A percentile compares a stretch with the other conserved stretches of the same genome.
These are phyloP conservation scores for Paragorgia papillata DNA, from an alignment of 92 coral and sea anemone genomes.

Conservation along the genomic window DNA sequence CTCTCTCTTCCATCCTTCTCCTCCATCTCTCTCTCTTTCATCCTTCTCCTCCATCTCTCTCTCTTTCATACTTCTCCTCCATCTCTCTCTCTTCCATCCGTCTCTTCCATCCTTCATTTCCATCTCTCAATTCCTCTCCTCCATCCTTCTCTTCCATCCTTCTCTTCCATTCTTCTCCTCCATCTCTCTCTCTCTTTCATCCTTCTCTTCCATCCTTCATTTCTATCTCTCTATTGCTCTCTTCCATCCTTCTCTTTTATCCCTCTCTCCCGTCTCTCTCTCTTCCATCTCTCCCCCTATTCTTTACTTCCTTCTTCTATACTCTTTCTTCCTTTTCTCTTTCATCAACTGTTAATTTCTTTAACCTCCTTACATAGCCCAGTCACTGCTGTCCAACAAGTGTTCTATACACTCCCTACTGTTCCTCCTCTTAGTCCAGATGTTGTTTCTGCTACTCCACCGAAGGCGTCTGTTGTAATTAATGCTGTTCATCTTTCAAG, in stretches of 20 bases:
- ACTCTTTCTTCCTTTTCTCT: neutral
- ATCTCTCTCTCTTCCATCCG: neutral
- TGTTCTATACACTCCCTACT: conserved; percentile 1
- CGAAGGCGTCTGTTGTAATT: conserved; percentile 31
- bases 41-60: no score
- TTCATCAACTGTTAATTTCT: neutral
- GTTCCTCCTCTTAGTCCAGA: conserved; percentile 17
- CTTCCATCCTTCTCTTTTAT: neutral
- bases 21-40: no score
- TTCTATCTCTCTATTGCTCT: neutral
- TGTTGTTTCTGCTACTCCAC: conserved; percentile 28
- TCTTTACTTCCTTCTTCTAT: neutral
- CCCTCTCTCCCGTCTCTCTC: no score
- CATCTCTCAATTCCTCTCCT: neutral
- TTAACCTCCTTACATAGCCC: conserved; percentile 31
- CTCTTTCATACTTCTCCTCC: neutral
- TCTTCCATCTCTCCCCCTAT: no score
- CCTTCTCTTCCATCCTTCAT: neutral
- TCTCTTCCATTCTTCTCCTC: no score
- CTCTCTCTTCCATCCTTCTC: no score
- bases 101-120: neutral
- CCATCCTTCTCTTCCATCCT: neutral
- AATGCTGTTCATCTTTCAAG: conserved; percentile 19
- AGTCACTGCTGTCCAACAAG: conserved; percentile 5
- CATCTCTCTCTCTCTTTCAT: no score